A percentile compares a stretch with the other conserved stretches of the same genome.
Evolutionary conservation across 2,113 vertebrate species (phyloP).

Genomic region (Percopsis transmontana): DNA sequence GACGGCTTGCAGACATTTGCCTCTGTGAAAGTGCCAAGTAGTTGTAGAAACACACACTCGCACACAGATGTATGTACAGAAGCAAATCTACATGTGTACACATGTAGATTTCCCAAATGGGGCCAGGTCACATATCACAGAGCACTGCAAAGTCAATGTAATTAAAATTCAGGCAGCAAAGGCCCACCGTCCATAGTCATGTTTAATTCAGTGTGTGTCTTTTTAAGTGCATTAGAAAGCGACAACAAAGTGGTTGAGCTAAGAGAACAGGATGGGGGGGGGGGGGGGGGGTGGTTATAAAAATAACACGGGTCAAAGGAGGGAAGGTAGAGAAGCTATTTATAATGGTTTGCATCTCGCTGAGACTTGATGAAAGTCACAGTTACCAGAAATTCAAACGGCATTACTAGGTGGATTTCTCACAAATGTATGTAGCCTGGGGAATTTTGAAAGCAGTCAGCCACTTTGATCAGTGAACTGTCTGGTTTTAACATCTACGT

Average conservation of each 20-base stretch:
- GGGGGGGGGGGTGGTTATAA: background rate
- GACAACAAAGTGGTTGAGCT: slow-evolving; percentile 22
- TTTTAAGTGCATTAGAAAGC: slow-evolving; percentile 32
- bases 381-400: background rate
- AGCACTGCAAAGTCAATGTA: slow-evolving; percentile 60
- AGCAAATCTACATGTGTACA: background rate
- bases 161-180: slow-evolving; percentile 78
- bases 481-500: background rate
- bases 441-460: background rate
- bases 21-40: no score
- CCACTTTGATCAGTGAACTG: background rate
- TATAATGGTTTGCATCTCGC: background rate
- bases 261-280: background rate
- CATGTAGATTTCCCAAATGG: slow-evolving; percentile 13
- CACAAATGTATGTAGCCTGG: background rate
- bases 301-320: background rate
- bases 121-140: slow-evolving; percentile 39
- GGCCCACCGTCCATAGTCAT: slow-evolving; percentile 71
- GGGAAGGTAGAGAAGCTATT: background rate
- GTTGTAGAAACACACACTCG: background rate
- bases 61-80: background rate
- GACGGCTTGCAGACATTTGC: no score
- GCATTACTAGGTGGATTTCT: background rate
- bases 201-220: slow-evolving; percentile 76
- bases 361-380: no score